Conservation (phyloP, 2,113 vertebrate species). For the Turdus rufiventris region DNA sequence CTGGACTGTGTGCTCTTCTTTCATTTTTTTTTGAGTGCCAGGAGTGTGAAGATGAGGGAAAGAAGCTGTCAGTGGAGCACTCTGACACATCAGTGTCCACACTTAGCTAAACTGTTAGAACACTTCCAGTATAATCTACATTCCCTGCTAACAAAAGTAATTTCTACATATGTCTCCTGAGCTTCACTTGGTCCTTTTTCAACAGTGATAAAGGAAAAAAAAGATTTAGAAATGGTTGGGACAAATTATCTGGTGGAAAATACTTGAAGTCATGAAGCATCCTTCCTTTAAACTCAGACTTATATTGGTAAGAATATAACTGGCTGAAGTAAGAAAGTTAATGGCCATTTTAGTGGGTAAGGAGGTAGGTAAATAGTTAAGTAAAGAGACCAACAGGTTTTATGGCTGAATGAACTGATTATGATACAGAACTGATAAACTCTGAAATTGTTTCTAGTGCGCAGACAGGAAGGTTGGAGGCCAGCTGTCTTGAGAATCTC, state of each 20-base stretch:
- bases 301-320: background rate
- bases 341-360: background rate
- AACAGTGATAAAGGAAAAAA: constrained; percentile 41
- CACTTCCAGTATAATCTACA: background rate
- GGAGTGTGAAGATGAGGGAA: background rate
- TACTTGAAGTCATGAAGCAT: constrained; percentile 31
- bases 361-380: constrained; percentile 29
- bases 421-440: constrained; percentile 53
- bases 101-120: background rate
- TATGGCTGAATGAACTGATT: constrained; percentile 40
- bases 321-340: background rate
- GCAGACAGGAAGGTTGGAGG: constrained; percentile 60
- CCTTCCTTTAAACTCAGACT: constrained; percentile 49
- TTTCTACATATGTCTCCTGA: background rate
- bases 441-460: constrained; percentile 41
- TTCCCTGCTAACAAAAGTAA: constrained; percentile 13
- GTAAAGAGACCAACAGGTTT: constrained; percentile 8
- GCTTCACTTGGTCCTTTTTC: constrained; percentile 11
- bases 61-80: constrained; percentile 7
- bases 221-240: constrained; percentile 55
- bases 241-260: constrained; percentile 44
- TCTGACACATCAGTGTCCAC: background rate
- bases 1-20: background rate
- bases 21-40: constrained; percentile 31
- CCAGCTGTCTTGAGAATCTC: constrained; percentile 64